phyloP scores from a whole-genome alignment of 1,140 invertebrate genomes.

The Euwallacea similis region DNA sequence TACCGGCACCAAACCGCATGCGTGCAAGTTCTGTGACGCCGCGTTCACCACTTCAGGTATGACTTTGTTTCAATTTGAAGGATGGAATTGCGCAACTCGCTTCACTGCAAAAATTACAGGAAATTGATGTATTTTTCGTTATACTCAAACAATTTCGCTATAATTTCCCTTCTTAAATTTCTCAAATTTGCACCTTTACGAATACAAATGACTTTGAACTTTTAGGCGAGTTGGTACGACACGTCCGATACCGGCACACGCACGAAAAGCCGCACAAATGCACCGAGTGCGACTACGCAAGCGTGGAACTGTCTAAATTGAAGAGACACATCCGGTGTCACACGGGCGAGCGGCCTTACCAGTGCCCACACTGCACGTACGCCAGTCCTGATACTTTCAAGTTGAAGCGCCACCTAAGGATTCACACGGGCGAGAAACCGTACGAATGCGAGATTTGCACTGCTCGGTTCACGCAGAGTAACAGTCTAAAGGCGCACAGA shows the following conservation, averaged over 20 bases:
- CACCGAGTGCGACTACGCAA: slow-evolving; percentile 92
- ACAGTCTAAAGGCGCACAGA: slow-evolving; percentile 92
- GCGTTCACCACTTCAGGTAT: slow-evolving; percentile 92
- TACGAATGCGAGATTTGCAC: slow-evolving; percentile 94
- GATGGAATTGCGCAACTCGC: no score
- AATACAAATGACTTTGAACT: no score
- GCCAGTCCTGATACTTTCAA: slow-evolving; percentile 98
- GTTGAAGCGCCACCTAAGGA: slow-evolving; percentile 90
- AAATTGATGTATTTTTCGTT: no score
- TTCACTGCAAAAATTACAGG: no score
- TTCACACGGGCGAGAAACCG: slow-evolving; percentile 90
- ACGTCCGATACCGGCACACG: slow-evolving; percentile 90
- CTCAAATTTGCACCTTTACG: not conserved
- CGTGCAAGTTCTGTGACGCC: slow-evolving; percentile 90
- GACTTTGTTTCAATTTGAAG: not conserved
- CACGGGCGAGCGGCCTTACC: slow-evolving; percentile 80
- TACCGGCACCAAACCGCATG: slow-evolving; percentile 92
- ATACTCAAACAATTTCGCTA: no score
- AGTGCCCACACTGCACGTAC: slow-evolving; percentile 96
- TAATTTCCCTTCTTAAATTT: not conserved
- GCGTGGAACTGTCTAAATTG: slow-evolving; percentile 90
- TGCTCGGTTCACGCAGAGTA: slow-evolving; percentile 92
- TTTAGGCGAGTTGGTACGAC: slow-evolving; percentile 86
- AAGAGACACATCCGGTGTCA: slow-evolving; percentile 93
- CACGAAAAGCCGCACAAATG: slow-evolving; percentile 96